Base-by-base conservation (phyloP, 2,113 vertebrate genomes). In the Bufo gargarizans region DNA sequence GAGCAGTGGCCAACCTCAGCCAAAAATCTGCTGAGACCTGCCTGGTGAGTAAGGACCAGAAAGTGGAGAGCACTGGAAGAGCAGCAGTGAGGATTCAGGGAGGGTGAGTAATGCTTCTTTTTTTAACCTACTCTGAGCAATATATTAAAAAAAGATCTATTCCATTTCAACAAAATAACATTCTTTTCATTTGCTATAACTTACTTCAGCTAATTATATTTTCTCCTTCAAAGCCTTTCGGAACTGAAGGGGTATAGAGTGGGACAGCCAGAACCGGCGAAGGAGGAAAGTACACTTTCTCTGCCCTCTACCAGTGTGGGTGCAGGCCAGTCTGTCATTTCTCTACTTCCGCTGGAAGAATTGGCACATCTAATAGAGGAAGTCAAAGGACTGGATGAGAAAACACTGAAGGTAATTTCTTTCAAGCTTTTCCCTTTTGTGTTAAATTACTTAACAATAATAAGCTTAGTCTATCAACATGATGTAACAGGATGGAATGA, bases 291-390 rank as follows among this genome's bases (percentile, higher is more conserved):
- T 55, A 0, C 91, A 33, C 77, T 91, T 43, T 86, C 92, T 74
- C 91, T 91, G 56, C 58, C 93, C 2, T 89, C 93, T 1, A 85
- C 91, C 11, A 87, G 85, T 56, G n/a, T 50, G 16, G 33, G 16
- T 84, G 90, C 89, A 4, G 94, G 95, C 56, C 97, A 97, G 82
- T 96, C 97, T 0, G 95, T 98, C 82, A 95, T 99, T 90, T 97
- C 97, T 81, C 93, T 96, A 63, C 95, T 99, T 90, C 96, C 95
- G 3, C 82, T 94, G 3, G 92, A 97, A 88, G 97, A 97, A 72
- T 91, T 97, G n/a, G 90, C 93, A 82, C 91, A 86, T 49, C 95
- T 99, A 87, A 95, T 98, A 12, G 94, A 97, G 90, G 97, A 99
- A 93, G 97, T 99, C 74, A 95, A 95, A 89, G 92, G 90, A 6